Evolutionary conservation across 1,140 invertebrate species (phyloP).

Genomic region (Conus betulinus): DNA sequence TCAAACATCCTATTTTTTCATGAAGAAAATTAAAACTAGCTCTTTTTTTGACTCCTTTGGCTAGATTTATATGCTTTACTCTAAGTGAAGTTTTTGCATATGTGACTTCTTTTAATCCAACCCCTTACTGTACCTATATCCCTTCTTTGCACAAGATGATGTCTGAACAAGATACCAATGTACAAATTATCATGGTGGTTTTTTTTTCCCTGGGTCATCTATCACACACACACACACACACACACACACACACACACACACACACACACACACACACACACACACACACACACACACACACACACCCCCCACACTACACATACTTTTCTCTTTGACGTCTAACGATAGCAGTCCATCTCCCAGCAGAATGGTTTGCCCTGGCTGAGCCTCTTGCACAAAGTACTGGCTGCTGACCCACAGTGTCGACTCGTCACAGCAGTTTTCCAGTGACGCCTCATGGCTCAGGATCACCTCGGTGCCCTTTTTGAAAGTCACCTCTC

Average conservation of each 20-base stretch:
- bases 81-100: too few species aligned
- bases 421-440: slow-evolving; percentile 84
- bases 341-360: slow-evolving; percentile 56
- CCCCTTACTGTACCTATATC: too few species aligned
- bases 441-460: slow-evolving; percentile 86
- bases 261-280: slow-evolving; percentile 5
- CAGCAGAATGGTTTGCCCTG: slow-evolving; percentile 46
- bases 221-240: slow-evolving; percentile 5
- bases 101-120: too few species aligned
- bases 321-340: slow-evolving; percentile 54
- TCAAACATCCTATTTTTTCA: too few species aligned
- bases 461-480: slow-evolving; percentile 91
- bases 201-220: too few species aligned
- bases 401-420: slow-evolving; percentile 94
- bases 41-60: too few species aligned
- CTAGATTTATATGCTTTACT: too few species aligned
- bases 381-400: slow-evolving; percentile 41
- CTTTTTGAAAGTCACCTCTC: slow-evolving; percentile 93
- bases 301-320: neutral
- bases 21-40: too few species aligned
- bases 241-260: neutral
- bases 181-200: too few species aligned
- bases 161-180: too few species aligned
- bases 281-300: neutral
- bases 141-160: too few species aligned